Percentiles rank a stretch among this genome's conserved stretches.
Evolutionary conservation across 2,888 invertebrate species (phyloP).

Genomic region (Scaptomyza polygonia): DNA sequence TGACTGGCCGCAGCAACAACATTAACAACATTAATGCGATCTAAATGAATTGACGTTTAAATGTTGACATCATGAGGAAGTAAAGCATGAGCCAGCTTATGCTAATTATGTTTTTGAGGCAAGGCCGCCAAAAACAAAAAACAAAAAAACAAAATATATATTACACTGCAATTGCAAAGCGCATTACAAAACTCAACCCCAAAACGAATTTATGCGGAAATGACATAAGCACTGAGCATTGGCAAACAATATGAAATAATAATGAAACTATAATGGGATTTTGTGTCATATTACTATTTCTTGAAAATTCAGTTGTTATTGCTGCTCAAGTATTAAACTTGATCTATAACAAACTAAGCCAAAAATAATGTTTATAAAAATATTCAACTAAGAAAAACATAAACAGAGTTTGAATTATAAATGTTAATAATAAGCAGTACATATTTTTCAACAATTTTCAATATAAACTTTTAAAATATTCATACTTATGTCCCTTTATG

Average conservation of each 20-base stretch:
- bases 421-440: too few relatives aligned
- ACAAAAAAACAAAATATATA: too few relatives aligned
- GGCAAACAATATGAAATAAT: neutral
- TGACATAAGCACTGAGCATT: neutral
- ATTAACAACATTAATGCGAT: conserved; percentile 18
- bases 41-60: conserved; percentile 44
- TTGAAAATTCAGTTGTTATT: too few relatives aligned
- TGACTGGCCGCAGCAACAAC: conserved; percentile 36
- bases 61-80: conserved; percentile 63
- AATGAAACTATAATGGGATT: neutral
- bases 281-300: neutral
- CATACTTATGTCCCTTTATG: neutral
- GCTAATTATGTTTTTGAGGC: conserved; percentile 49
- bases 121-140: conserved; percentile 47
- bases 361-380: too few relatives aligned
- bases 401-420: too few relatives aligned
- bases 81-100: conserved; percentile 40
- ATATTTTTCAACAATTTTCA: too few relatives aligned
- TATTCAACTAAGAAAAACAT: too few relatives aligned
- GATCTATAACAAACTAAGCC: too few relatives aligned
- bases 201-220: conserved; percentile 16
- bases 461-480: neutral
- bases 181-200: conserved; percentile 1
- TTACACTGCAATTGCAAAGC: conserved; percentile 35
- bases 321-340: too few relatives aligned